phyloP scores from a whole-genome alignment of 2,797 vertebrate genomes.

The Heteromormyrus szaboi region DNA sequence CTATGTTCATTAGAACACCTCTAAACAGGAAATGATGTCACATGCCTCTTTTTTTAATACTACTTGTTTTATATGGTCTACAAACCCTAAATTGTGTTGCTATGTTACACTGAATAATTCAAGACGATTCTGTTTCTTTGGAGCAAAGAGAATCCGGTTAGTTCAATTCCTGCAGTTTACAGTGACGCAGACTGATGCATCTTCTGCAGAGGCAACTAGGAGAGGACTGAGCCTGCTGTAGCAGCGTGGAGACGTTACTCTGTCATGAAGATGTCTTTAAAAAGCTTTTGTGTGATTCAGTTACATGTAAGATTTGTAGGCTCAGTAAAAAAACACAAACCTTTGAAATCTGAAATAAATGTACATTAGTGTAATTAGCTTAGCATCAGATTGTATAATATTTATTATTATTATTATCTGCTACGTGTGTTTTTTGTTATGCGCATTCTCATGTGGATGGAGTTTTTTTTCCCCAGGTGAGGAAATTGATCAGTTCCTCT shows the following conservation, averaged over 20 bases:
- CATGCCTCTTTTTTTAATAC: not conserved
- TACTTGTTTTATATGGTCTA: not conserved
- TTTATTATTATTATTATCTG: not conserved
- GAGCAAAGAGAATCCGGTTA: not conserved
- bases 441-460: not conserved
- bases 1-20: not conserved
- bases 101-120: not conserved
- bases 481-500: not conserved
- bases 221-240: not conserved
- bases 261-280: not conserved
- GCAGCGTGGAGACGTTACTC: not conserved
- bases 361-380: conserved; percentile 6
- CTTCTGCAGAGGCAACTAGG: not conserved
- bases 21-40: not conserved
- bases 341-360: not conserved
- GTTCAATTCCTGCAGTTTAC: not conserved
- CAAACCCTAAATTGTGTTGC: not conserved
- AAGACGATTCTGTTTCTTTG: not conserved
- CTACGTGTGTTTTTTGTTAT: not conserved
- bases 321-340: not conserved
- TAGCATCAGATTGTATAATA: not conserved
- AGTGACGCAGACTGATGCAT: not conserved
- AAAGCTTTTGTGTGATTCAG: not conserved
- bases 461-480: not conserved
- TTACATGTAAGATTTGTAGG: not conserved